A percentile compares a stretch with the other conserved stretches of the same genome.
Conservation (phyloP, 2,797 vertebrate genomes). For the Epinephelus malabaricus region DNA sequence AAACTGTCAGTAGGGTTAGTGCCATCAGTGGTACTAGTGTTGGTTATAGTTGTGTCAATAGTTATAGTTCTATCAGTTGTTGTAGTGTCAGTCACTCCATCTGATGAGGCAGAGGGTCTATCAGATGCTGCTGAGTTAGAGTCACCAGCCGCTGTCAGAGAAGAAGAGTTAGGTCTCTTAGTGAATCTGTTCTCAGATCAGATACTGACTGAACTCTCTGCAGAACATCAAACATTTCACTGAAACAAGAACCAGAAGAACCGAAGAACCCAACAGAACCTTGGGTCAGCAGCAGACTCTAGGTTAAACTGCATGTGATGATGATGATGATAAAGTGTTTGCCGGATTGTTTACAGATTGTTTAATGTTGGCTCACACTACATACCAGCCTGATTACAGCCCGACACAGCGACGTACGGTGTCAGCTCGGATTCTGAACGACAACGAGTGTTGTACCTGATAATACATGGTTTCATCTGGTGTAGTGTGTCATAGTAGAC, state of each 20-base stretch:
- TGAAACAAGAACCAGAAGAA: neutral
- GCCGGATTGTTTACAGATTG: too few species aligned
- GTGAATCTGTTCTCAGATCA: conserved; percentile 42
- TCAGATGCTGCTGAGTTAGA: conserved; percentile 68
- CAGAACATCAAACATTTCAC: conserved; percentile 35
- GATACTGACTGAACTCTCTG: conserved; percentile 27
- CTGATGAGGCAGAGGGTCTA: conserved; percentile 65
- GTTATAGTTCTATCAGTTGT: conserved; percentile 3
- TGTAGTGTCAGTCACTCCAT: conserved; percentile 61
- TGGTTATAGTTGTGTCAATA: neutral
- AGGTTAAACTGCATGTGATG: too few species aligned
- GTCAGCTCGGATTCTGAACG: too few species aligned
- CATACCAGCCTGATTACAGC: too few species aligned
- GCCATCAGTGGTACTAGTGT: neutral
- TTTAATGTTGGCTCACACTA: too few species aligned
- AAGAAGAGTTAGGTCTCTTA: conserved; percentile 73
- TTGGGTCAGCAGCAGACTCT: neutral
- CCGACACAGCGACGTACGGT: too few species aligned
- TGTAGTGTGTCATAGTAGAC: too few species aligned
- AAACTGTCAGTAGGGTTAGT: neutral
- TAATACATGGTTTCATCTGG: too few species aligned
- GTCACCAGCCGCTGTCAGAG: conserved; percentile 76
- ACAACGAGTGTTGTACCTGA: too few species aligned
- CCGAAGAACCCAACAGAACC: neutral
- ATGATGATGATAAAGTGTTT: too few species aligned